Evolutionary conservation across 2,888 invertebrate species (phyloP), one percentile per base, ranked within the genome.

Genomic region (Xylophagus ater): DNA sequence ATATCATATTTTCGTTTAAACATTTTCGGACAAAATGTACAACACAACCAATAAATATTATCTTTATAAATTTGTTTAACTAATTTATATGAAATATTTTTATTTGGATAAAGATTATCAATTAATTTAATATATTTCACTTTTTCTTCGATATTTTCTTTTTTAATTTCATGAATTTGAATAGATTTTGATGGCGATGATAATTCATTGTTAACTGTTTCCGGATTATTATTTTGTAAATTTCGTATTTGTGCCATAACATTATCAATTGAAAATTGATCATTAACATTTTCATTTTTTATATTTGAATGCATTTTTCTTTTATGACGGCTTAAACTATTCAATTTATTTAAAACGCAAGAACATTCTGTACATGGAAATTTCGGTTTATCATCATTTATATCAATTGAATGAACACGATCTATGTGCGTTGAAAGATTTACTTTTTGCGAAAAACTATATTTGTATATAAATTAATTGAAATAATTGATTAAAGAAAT

Each of bases 21-120:
- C 21, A 51, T 48, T 31, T 55, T 58, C 4, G 45, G 44, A 34
- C 59, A 59, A 32, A 47, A 51, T 19, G 50, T 49, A 26, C 59
- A 59, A 2, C 50, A 48, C 31, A 53, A 52, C 28, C 46, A 51
- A 9, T 40, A 37, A 3, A 34, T 33, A 5, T 40, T 47, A 17
- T 40, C 41, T 18, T 42, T 37, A 1, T 43, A 33, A 8, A 53
- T 43, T 23, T 45, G 43, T 24, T 52, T 47, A 3, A 46, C 47
- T 12, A 41, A 44, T 18, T 46, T 36, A 24, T 40, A 33, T 1
- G 43, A 46, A 8, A 47, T 43, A 24, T 51, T 42, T 2, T 46
- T 41, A 1, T 21, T 30, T 3, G 51, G 49, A 43, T 51, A 49
- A 12, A 49, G 28, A 4, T 45, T 47, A 25, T 53, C 51, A 7